Evolutionary conservation across 2,113 vertebrate species (phyloP), one percentile per base, ranked within the genome.

Genomic region (Nyctereutes procyonoides): DNA sequence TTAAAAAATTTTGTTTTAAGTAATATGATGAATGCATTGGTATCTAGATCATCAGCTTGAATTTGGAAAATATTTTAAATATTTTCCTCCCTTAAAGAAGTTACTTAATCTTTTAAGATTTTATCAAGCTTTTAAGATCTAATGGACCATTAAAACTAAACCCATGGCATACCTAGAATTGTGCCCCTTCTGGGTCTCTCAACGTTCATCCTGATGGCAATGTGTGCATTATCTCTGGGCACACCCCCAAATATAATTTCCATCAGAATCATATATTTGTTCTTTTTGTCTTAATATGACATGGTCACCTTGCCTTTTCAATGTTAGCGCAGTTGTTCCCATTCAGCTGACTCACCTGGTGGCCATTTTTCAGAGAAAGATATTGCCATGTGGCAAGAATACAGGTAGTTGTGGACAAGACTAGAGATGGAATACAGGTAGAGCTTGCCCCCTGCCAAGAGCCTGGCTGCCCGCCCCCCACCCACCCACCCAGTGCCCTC

Each of bases 11-110:
- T 65, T 32, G 14, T 65, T 28, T 48, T 28, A 55, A 35, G n/a
- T 7, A 63, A 32, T 51, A 55, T 88, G 84, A 67, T 73, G 26
- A 84, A 38, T 43, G 14, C 43, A 48, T 65, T 74, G 77, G 38
- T 71, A 93, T 67, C 38, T n/a, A 77, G 26, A 82, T 19, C 53
- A 43, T 73, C 55, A 60, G 53, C 56, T 79, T 94, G 96, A 88
- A 74, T 73, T 80, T 94, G 82, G 65, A 85, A 97, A 96, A 82
- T 86, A 67, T 51, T 91, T 94, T 56, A 76, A 88, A 20, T 84
- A 71, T 88, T 85, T 94, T 65, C 77, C 63, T 87, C 30, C 82
- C 79, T 76, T 94, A 85, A 88, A 91, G 93, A 97, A 93, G 88
- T 82, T 83, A 56, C 63, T 97, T 86, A 76, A 53, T 77, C 65